Evolutionary conservation across 2,113 vertebrate species (phyloP), one percentile per base, ranked within the genome.

Genomic region (Todiramphus chloris): DNA sequence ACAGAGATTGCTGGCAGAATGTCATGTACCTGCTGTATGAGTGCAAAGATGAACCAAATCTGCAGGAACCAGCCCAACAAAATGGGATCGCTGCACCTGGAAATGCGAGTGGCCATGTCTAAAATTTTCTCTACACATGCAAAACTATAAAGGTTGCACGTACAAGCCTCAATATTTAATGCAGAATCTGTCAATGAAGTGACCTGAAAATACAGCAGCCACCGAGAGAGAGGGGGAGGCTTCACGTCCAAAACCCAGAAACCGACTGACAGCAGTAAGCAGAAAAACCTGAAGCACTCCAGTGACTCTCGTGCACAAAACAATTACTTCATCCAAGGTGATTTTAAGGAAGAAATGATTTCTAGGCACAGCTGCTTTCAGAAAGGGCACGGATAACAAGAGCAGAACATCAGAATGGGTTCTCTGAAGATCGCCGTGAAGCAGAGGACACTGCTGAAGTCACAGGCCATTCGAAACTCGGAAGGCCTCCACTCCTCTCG

Each of bases 81-180:
- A 87, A 48, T 11, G 7, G 46, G 56, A 58, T 60, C 39, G 25
- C 8, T 63, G 75, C n/a, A 43, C 69, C 56, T 62, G 17, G 13
- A 88, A 92, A 67, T 4, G 13, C 20, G 28, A 11, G 46, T 33
- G 70, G 25, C 28, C 50, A 10, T 9, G 8, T 39, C 55, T 46
- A 73, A 82, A 87, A 58, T 20, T 27, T 77, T 73, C 59, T 33
- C 50, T 76, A 69, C 25, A 21, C 11, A 11, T 5, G 33, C 48
- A 69, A 82, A 93, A 69, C 67, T 37, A 4, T 28, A 48, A 63
- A 67, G 67, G 55, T 24, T 80, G 70, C 31, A 46, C 0, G 0
- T 33, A 60, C 20, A 73, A 89, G 43, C 62, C 35, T 85, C 68
- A 89, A 68, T 87, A 87, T 73, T 96, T 84, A 87, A 87, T 73